Evolutionary conservation across 35 echinoderm and acorn worm species (phyloP).

Genomic region (Eucidaris tribuloides): DNA sequence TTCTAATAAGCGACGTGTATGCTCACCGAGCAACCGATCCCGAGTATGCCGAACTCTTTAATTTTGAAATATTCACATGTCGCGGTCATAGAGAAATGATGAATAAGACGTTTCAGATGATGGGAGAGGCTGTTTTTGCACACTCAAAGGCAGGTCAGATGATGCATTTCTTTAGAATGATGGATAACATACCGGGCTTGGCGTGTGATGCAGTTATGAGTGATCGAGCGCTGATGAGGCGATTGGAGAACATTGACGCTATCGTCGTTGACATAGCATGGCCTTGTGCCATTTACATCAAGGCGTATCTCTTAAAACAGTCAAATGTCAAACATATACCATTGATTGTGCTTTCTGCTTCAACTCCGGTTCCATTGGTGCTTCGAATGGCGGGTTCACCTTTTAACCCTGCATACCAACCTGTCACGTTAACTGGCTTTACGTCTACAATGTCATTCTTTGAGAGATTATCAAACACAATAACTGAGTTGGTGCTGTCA

Average conservation of each 20-base stretch:
- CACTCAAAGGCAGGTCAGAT: background rate
- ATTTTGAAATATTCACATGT: background rate
- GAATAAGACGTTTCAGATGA: background rate
- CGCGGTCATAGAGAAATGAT: background rate
- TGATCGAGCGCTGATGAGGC: background rate
- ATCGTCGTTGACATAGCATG: background rate
- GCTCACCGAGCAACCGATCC: background rate
- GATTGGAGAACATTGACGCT: background rate
- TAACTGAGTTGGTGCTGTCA: background rate
- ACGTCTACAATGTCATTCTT: background rate
- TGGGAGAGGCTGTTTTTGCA: background rate
- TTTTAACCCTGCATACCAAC: background rate
- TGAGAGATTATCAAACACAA: background rate
- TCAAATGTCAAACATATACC: background rate
- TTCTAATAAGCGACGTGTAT: background rate
- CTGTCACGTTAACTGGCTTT: background rate
- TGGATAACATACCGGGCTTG: background rate
- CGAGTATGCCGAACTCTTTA: background rate
- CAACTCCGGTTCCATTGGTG: background rate
- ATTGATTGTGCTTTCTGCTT: background rate
- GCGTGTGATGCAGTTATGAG: background rate
- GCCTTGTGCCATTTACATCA: background rate
- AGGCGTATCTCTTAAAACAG: background rate
- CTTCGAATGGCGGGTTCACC: background rate
- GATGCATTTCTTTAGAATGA: background rate